phyloP scores from a whole-genome alignment of 2,113 vertebrate species.

The Ptilonorhynchus violaceus region DNA sequence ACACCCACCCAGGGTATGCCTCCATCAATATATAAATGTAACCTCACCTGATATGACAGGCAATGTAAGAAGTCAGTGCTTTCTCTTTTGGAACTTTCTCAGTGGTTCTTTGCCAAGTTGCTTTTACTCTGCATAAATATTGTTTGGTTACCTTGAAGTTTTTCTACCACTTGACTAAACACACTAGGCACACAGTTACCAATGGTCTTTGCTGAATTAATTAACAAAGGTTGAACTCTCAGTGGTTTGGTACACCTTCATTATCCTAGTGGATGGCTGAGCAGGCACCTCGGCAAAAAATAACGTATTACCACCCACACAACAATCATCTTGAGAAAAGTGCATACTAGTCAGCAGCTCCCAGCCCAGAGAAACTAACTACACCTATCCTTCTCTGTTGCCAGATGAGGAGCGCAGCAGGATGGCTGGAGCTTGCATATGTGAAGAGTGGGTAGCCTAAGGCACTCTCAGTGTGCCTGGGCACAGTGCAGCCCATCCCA shows the following conservation, averaged over 20 bases:
- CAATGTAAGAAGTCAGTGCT: background rate
- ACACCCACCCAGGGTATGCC: background rate
- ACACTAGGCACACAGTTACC: background rate
- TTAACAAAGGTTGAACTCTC: background rate
- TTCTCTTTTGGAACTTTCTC: background rate
- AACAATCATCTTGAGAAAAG: background rate
- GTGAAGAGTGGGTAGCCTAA: background rate
- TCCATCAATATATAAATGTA: background rate
- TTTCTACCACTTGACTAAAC: background rate
- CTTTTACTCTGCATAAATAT: background rate
- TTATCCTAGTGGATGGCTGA: background rate
- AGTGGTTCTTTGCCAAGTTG: background rate
- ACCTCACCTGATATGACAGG: background rate
- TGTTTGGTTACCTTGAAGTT: background rate
- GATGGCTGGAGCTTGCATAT: background rate
- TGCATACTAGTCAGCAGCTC: background rate
- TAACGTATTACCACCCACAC: background rate
- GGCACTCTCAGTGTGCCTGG: fast-evolving
- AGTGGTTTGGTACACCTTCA: background rate
- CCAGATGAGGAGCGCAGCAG: background rate
- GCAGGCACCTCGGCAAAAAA: background rate
- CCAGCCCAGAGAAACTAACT: background rate
- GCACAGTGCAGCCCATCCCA: background rate
- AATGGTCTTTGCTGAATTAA: background rate
- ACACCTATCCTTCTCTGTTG: background rate